Evolutionary conservation across 2,888 invertebrate species (phyloP), one percentile per base, ranked within the genome.

Genomic region (Resseliella maxima): DNA sequence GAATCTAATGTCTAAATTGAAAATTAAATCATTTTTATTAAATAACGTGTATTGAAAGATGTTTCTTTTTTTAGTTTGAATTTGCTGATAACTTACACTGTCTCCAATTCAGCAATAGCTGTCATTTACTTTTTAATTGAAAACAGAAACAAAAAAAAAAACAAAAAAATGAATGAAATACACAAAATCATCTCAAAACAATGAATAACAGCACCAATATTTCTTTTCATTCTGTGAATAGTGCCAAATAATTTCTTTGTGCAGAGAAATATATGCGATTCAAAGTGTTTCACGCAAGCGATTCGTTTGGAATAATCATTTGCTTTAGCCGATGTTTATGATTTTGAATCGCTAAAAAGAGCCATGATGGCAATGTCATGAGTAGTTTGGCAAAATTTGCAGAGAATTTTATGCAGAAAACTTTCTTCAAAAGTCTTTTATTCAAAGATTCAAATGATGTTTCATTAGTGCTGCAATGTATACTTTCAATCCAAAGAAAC

Each of bases 281-380:
- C 92, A 96, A 86, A 93, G 94, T 86, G 94, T 94, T 88, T 95
- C 96, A 0, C 94, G 96, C 89, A 94, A 94, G 90, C 94, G 97
- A 89, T 99, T 97, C 92, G 96, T 99, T 0, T 99, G 99, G 99
- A 99, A 99, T 92, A 94, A 95, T 36, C 96, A 98, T 91, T 92
- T 99, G 8, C 90, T 99, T 87, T 94, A 95, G 86, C 94, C 95
- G 0, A 95, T 96, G 85, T 38, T 38, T 94, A 95, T 94, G 10
- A 90, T 91, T 2, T 94, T 95, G 89, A 91, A 97, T 0, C 95
- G 98, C 99, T 2, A 83, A 83, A n/a, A 83, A 83, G 87, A 91
- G 90, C 88, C 89, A 90, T 24, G 89, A 89, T 92, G 95, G 91
- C 0, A 95, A 95, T 90, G 97, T 98, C 0, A 94, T 97, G 94